Base-by-base conservation (phyloP, 2,797 vertebrate genomes). In the Semotilus atromaculatus region DNA sequence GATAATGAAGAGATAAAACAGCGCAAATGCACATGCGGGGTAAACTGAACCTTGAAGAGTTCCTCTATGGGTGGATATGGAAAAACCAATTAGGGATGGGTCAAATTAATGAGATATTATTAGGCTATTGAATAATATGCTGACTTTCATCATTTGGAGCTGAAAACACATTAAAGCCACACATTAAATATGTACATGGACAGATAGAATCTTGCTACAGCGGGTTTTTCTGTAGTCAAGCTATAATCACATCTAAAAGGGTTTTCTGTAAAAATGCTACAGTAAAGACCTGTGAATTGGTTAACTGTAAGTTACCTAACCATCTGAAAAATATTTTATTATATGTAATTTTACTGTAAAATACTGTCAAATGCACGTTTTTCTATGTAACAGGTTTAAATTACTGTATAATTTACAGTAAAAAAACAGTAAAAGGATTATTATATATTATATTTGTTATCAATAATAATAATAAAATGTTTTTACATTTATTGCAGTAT, bases 141-240 rank as follows among this genome's bases (percentile, higher is more conserved):
- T 26, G 21, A 2, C 5, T 45, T 64, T 66, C 3, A 34, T 38
- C 1, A 70, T 38, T 71, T 43, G n/a, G 14, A 68, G n/a, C n/a
- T n/a, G n/a, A n/a, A n/a, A n/a, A n/a, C n/a, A n/a, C n/a, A n/a
- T n/a, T n/a, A n/a, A n/a, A n/a, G n/a, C n/a, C n/a, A n/a, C 75
- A 83, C 48, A 75, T 53, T 74, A 64, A 75, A 75, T 75, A 55
- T 75, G 51, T n/a, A 36, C 71, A 73, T 21, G 45, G 16, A 48
- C 19, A 36, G 48, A 4, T 36, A 36, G 23, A 75, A 36, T 36
- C 21, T 4, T n/a, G 73, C 6, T 75, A 36, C 48, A 75, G 3
- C 21, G 13, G 2, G 72, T 53, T 36, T 34, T 7, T 34, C 13
- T 62, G 13, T 16, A 16, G 60, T 62, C 60, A 73, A 51, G 4